Evolutionary conservation across 2,888 invertebrate genomes (phyloP), one percentile per base, ranked within the genome.

Genomic region (Caenorhabditis zanzibari): DNA sequence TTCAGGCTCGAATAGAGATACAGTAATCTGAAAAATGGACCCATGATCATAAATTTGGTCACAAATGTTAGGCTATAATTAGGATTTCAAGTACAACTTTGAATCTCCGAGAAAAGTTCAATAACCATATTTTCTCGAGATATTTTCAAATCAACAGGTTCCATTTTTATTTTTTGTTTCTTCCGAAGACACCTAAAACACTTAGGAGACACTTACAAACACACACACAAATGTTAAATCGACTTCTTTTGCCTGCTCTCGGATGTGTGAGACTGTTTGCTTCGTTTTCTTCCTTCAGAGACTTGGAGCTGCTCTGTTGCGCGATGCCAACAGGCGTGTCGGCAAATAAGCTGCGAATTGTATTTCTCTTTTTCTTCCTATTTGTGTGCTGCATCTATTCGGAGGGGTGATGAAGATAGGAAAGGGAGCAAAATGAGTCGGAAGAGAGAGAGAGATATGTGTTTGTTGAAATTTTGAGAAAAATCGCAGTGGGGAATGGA

Each of bases 261-360:
- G 32, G 38, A 74, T 74, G 74, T 75, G 74, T 75, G 74, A 75
- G 74, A 75, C 74, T 75, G 74, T 75, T 75, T 75, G 74, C 74
- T 75, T 41, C 52, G 73, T 63, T 52, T 54, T 54, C 49, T 32
- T 44, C 63, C 4, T 35, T 38, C 59, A 22, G 41, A 74, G 63
- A 74, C 63, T 61, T 66, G 49, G 28, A 66, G 68, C 73, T 73
- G 73, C 74, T 74, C 54, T 28, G 49, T 41, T 32, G 66, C 68
- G 74, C 56, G 63, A 75, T 63, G 74, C 74, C 74, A 75, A 74
- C 74, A 66, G 74, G 74, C 74, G 74, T 75, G 74, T 75, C 74
- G 66, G 74, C 66, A 75, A 75, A 75, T 75, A 75, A 74, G 74
- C 74, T 68, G 74, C 63, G 74, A 74, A 74, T 74, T 74, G 74